Percentiles rank a stretch among this genome's conserved stretches.
phyloP scores from a whole-genome alignment of 2,888 invertebrate genomes.

The Chalcosyrphus nemorum region DNA sequence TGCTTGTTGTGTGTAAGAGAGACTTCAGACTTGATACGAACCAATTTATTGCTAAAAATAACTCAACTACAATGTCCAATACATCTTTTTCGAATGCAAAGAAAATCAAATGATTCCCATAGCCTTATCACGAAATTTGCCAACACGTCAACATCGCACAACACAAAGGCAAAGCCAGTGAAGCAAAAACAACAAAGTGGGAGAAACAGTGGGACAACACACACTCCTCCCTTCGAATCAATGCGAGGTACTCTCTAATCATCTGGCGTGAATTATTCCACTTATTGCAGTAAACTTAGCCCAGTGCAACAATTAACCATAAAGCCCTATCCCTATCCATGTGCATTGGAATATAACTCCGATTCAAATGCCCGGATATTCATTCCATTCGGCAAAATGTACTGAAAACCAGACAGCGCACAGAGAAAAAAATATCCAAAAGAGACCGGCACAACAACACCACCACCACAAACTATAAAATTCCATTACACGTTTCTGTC shows the following conservation, averaged over 20 bases:
- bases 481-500: conserved; percentile 67
- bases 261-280: conserved; percentile 44
- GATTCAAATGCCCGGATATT: conserved; percentile 23
- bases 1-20: not conserved
- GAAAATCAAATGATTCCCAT: conserved; percentile 10
- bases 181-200: conserved; percentile 27
- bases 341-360: conserved; percentile 12
- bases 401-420: conserved; percentile 11
- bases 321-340: not conserved
- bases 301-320: conserved; percentile 1
- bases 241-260: conserved; percentile 33
- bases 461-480: conserved; percentile 43
- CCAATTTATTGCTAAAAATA: conserved; percentile 9
- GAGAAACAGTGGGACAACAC: conserved; percentile 22
- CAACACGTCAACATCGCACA: conserved; percentile 61
- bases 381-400: conserved; percentile 11
- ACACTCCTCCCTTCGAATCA: conserved; percentile 57
- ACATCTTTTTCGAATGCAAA: not conserved
- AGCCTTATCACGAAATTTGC: conserved; percentile 65
- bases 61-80: not conserved
- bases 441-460: conserved; percentile 61
- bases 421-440: conserved; percentile 35
- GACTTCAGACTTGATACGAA: not conserved
- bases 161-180: conserved; percentile 49
- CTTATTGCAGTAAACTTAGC: not conserved